These are phyloP conservation scores for Poeciliopsis infans DNA, from an alignment of 2,797 vertebrate genomes.

Conservation along the genomic window DNA sequence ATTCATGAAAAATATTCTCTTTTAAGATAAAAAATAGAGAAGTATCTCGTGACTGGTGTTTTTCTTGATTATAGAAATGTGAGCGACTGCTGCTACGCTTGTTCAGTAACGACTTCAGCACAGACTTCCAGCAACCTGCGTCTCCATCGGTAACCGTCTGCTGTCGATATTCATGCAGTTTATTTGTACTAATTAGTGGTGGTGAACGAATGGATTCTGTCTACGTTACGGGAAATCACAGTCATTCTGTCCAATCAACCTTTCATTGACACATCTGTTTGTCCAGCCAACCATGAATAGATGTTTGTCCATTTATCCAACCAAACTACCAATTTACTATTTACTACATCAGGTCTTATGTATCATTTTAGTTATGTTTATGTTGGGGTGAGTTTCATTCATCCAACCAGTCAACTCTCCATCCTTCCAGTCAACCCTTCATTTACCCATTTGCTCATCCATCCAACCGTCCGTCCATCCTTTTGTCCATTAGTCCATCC, in stretches of 20 bases:
- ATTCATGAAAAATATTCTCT: neutral
- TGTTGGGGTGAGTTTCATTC: neutral
- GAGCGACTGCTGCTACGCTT: constrained; percentile 91
- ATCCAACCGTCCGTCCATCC: neutral
- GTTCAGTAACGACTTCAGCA: constrained; percentile 93
- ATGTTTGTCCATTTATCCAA: neutral
- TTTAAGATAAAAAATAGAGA: neutral
- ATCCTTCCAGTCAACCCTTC: neutral
- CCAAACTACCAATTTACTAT: too few relatives aligned
- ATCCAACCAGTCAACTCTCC: neutral
- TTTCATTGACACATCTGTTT: neutral
- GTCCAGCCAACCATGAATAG: too few relatives aligned
- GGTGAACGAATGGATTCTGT: neutral
- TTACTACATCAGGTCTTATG: neutral
- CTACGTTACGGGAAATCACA: neutral
- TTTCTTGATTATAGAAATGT: constrained; percentile 74
- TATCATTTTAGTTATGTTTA: neutral
- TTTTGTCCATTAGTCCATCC: too few relatives aligned
- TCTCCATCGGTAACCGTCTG: constrained; percentile 86
- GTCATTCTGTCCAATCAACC: neutral
- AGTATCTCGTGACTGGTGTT: neutral
- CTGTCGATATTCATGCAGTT: neutral
- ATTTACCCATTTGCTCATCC: neutral
- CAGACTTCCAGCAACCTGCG: constrained; percentile 93
- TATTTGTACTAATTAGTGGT: neutral